These are phyloP conservation scores for Sceloporus undulatus DNA, from an alignment of 2,113 vertebrate species.

Conservation along the genomic window DNA sequence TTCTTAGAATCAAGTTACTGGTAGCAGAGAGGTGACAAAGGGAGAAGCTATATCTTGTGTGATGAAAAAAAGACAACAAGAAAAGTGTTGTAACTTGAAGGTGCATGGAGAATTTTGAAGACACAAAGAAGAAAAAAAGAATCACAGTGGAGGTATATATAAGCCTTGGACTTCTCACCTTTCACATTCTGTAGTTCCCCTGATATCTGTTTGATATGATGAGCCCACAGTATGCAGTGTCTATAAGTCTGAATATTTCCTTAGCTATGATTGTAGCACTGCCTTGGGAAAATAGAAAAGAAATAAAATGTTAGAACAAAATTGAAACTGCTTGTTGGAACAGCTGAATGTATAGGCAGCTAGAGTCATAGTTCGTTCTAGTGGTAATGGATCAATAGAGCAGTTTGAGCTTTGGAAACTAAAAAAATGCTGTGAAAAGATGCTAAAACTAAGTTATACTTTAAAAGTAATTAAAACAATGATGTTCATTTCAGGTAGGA, in stretches of 20 bases:
- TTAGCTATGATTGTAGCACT: constrained; percentile 24
- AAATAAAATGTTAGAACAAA: constrained; percentile 25
- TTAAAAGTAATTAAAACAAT: not conserved
- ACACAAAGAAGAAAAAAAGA: not conserved
- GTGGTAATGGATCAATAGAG: not conserved
- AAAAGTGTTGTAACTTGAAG: constrained; percentile 10
- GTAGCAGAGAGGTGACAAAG: constrained; percentile 21
- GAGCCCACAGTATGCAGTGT: constrained; percentile 3
- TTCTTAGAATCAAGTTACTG: not conserved
- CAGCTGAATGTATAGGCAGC: constrained; percentile 15
- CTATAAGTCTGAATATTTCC: constrained; percentile 44
- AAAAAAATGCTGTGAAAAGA: not conserved
- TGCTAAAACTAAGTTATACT: not conserved
- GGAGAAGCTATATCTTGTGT: not conserved
- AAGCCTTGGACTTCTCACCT: constrained; percentile 32
- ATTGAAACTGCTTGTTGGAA: constrained; percentile 19
- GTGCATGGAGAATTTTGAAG: constrained; percentile 2
- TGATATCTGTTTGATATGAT: constrained; percentile 26
- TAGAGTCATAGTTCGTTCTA: constrained; percentile 15
- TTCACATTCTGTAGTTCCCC: not conserved
- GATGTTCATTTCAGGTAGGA: too few relatives aligned
- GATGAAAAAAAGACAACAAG: constrained; percentile 4
- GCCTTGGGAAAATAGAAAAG: constrained; percentile 32
- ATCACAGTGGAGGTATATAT: constrained; percentile 12
- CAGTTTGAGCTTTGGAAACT: not conserved